Base-by-base conservation (phyloP, 2,113 vertebrate species). In the Cacatua alba region DNA sequence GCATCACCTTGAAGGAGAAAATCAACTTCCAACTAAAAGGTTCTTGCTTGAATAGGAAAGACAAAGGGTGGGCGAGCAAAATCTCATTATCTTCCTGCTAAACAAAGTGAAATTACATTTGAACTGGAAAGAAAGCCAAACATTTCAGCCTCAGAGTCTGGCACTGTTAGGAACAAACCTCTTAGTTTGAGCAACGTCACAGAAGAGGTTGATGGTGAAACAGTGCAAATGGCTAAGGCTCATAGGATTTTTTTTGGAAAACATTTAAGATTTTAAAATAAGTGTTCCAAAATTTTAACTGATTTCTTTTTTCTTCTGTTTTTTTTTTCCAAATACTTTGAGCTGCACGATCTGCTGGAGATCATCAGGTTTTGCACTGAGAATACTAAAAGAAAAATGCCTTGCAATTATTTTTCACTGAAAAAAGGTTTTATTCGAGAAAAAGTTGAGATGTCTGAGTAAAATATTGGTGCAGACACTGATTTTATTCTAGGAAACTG, bases 221-320 rank as follows among this genome's bases (percentile, higher is more conserved):
- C 37, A 48, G 39, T 20, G 44, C 52, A 92, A 80, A 78, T 11
- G 25, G 9, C 31, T 33, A 35, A 51, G 18, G 83, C 39, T 39
- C 3, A 4, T 6, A 3, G 0, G 5, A 5, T 2, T 37, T n/a
- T 17, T 64, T 46, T 37, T 26, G 0, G 2, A 53, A 74, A 67
- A 74, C 17, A 35, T 41, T 62, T 15, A n/a, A 25, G 14, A 43
- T 52, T 67, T 82, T 41, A 33, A 70, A 82, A 43, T 3, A 15
- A 48, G 3, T 9, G 17, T 59, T 87, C 25, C 17, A 29, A 64
- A 82, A 57, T 48, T 44, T 3, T 10, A 70, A 10, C 7, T 4
- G 25, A 60, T 3, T 41, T n/a, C 25, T 74, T 65, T 44, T 26
- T 49, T 37, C 31, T 10, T 0, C 60, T 44, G 6, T 39, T 25